Conservation (phyloP, 2,113 vertebrate species). For the Brevimyrus niger region DNA sequence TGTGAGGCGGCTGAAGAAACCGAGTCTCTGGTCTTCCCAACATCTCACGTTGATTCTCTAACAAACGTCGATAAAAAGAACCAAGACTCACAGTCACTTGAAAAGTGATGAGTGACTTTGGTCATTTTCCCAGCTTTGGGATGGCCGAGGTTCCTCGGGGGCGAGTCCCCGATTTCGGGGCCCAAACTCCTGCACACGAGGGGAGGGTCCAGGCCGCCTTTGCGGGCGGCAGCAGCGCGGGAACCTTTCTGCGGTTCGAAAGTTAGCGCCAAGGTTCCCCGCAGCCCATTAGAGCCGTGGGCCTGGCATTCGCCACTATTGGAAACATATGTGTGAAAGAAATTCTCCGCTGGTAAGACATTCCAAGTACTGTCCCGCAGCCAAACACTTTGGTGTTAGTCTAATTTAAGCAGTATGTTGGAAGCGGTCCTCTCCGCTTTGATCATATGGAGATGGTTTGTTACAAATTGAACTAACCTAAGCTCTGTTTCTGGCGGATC, state of each 20-base stretch:
- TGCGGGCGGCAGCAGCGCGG: conserved; percentile 87
- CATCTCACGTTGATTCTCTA: background rate
- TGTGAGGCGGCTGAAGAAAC: background rate
- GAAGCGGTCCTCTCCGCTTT: conserved; percentile 89
- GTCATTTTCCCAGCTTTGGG: background rate
- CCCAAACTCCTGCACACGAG: conserved; percentile 29
- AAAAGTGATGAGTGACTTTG: background rate
- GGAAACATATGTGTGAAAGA: conserved; percentile 97
- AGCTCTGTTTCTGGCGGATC: conserved; percentile 93
- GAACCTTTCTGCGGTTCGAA: conserved; percentile 87
- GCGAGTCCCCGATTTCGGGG: conserved; percentile 36
- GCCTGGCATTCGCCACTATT: conserved; percentile 91
- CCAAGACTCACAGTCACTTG: background rate
- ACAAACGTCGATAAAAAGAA: background rate
- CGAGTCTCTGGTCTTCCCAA: background rate
- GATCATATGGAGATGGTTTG: conserved; percentile 98
- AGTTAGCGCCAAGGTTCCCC: conserved; percentile 90
- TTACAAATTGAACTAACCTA: conserved; percentile 99
- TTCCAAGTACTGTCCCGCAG: conserved; percentile 98
- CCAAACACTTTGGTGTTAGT: conserved; percentile 99
- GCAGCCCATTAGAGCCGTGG: conserved; percentile 98
- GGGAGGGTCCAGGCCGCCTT: conserved; percentile 75
- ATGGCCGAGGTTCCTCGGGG: conserved; percentile 50
- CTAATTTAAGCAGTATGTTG: conserved; percentile 99
- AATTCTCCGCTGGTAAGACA: conserved; percentile 98